phyloP scores from a whole-genome alignment of 1,140 invertebrate genomes.

The Asobara japonica region DNA sequence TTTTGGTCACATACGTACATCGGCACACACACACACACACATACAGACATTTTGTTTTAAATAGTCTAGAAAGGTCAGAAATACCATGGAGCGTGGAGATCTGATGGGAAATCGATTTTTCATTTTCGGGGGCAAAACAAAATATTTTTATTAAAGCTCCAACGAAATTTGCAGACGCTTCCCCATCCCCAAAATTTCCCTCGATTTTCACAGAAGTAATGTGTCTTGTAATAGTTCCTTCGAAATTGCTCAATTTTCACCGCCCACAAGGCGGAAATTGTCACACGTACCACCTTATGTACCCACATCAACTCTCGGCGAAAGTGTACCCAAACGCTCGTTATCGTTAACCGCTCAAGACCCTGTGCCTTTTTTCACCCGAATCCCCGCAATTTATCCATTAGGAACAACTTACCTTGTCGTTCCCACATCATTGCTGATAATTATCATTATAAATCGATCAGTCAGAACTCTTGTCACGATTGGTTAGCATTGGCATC shows the following conservation, averaged over 20 bases:
- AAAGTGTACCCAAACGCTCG: not conserved
- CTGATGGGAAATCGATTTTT: too few species aligned
- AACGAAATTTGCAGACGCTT: too few species aligned
- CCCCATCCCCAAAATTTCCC: too few species aligned
- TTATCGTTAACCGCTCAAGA: not conserved
- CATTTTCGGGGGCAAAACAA: too few species aligned
- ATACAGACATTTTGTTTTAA: too few species aligned
- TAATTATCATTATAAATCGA: not conserved
- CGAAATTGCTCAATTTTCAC: conserved; percentile 15
- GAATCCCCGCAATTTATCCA: not conserved
- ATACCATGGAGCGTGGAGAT: too few species aligned
- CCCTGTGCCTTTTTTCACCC: not conserved
- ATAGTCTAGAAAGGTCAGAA: too few species aligned
- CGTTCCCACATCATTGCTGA: not conserved
- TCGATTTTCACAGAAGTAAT: not conserved
- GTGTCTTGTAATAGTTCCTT: not conserved
- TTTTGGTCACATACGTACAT: too few species aligned
- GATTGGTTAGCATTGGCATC: too few species aligned
- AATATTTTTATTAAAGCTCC: too few species aligned
- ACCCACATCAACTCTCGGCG: not conserved
- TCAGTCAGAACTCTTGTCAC: not conserved
- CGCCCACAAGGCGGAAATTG: not conserved
- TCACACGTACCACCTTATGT: conserved; percentile 8
- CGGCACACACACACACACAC: too few species aligned
- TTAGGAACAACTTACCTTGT: not conserved